A percentile compares a stretch with the other conserved stretches of the same genome.
Conservation (phyloP, 1,140 invertebrate species). For the Hesperophylax magnus region DNA sequence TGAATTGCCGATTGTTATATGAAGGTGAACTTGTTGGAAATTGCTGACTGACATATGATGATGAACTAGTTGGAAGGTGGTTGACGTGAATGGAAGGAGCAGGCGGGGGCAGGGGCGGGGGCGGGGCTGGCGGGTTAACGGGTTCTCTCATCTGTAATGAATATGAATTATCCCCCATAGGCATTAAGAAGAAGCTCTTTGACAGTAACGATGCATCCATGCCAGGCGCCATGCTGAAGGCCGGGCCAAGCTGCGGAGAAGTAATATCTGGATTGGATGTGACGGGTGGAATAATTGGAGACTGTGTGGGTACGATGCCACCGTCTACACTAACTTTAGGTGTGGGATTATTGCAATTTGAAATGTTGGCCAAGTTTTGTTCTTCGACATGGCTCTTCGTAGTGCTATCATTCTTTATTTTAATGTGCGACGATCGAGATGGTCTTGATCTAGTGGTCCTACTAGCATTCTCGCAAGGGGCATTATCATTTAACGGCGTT, state of each 20-base stretch:
- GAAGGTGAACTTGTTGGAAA: too few relatives aligned
- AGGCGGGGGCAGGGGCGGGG: too few relatives aligned
- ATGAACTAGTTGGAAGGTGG: too few relatives aligned
- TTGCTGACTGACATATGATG: too few relatives aligned
- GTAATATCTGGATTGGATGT: neutral
- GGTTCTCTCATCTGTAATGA: neutral
- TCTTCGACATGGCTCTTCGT: neutral
- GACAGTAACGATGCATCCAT: conserved; percentile 4
- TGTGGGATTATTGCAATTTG: neutral
- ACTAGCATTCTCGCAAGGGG: neutral
- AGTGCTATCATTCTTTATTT: neutral
- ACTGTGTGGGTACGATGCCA: neutral
- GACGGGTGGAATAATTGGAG: neutral
- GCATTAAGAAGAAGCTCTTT: conserved; percentile 37
- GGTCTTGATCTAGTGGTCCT: neutral
- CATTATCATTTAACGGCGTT: neutral
- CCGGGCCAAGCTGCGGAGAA: neutral
- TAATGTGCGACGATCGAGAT: neutral
- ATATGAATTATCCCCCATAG: conserved; percentile 41
- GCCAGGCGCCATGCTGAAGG: neutral
- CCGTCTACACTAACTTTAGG: neutral
- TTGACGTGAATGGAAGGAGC: too few relatives aligned
- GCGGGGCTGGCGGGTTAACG: too few relatives aligned
- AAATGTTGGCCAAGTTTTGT: neutral
- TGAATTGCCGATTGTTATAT: too few relatives aligned